Evolutionary conservation across 1,140 invertebrate genomes (phyloP), one percentile per base, ranked within the genome.

Genomic region (Agraylea sexmaculata): DNA sequence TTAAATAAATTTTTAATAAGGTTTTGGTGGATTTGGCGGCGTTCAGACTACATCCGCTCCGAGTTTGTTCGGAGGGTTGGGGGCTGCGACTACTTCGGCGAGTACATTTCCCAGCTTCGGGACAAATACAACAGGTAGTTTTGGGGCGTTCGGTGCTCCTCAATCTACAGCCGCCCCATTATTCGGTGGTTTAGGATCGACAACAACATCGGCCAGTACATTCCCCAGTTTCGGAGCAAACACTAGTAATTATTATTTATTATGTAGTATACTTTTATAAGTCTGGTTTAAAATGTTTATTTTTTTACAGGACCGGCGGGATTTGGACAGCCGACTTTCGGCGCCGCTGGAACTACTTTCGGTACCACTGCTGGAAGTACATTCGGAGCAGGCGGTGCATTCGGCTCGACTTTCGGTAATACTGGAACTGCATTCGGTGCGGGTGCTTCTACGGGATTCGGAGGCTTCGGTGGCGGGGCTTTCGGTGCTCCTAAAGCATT

Each of bases 301-400:
- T 35, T 35, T 25, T 25, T 37, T 27, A 37, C 4, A 7, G 19
- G 7, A 35, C 19, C 30, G 16, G 7, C 41, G 23, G 42, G 40
- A 37, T 44, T 47, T 38, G 42, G 40, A 31, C 53, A 49, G 1
- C 38, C 50, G 2, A 52, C 47, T 21, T 54, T 53, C 35, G 47
- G 42, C 20, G 37, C 28, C 10, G 34, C 54, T 10, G 42, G 51
- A 12, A 43, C 18, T 19, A 15, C 19, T 2, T 39, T 29, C 18
- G 23, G 22, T 12, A 13, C 17, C 6, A 18, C 17, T 13, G 18
- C 15, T 17, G 22, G 51, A 57, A 17, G 33, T 57, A 59, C 56
- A 40, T 64, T 64, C 51, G 60, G 59, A 4, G 52, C 56, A 12
- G 54, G 60, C 30, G 57, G 50, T 37, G 59, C 37, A 5, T 53